Conservation (phyloP, 2,113 vertebrate genomes). For the Circaetus cinerascens region DNA sequence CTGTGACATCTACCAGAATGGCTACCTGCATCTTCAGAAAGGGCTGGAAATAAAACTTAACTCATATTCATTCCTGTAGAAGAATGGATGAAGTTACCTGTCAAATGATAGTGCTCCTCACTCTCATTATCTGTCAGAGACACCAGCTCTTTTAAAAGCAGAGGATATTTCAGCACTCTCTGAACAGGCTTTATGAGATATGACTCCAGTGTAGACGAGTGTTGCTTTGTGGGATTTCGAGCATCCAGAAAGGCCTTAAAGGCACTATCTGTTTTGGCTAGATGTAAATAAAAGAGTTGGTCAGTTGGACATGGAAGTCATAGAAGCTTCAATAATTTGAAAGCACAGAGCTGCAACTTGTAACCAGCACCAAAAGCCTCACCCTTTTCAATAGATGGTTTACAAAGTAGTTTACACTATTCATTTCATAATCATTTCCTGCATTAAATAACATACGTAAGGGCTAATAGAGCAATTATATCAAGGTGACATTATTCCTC, state of each 20-base stretch:
- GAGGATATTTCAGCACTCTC: constrained; percentile 94
- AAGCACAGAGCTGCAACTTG: background rate
- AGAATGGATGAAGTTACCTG: constrained; percentile 73
- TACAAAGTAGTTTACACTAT: background rate
- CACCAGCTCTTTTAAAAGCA: constrained; percentile 93
- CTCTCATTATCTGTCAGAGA: constrained; percentile 92
- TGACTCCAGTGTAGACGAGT: constrained; percentile 94
- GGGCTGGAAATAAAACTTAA: background rate
- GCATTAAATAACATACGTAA: background rate
- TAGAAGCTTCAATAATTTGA: background rate
- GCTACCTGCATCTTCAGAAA: background rate
- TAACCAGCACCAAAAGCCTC: background rate
- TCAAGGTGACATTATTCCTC: background rate
- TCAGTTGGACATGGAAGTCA: background rate
- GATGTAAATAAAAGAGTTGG: background rate
- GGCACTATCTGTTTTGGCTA: constrained; percentile 91
- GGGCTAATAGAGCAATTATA: background rate
- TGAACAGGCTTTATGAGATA: constrained; percentile 98
- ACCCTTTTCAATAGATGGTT: background rate
- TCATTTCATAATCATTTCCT: background rate
- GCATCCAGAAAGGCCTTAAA: constrained; percentile 93
- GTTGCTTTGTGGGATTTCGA: constrained; percentile 94
- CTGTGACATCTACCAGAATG: background rate
- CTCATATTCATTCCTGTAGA: background rate
- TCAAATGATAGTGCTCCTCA: constrained; percentile 96